These are phyloP conservation scores for Rhinatrema bivittatum DNA, from an alignment of 2,797 vertebrate genomes.

Conservation along the genomic window DNA sequence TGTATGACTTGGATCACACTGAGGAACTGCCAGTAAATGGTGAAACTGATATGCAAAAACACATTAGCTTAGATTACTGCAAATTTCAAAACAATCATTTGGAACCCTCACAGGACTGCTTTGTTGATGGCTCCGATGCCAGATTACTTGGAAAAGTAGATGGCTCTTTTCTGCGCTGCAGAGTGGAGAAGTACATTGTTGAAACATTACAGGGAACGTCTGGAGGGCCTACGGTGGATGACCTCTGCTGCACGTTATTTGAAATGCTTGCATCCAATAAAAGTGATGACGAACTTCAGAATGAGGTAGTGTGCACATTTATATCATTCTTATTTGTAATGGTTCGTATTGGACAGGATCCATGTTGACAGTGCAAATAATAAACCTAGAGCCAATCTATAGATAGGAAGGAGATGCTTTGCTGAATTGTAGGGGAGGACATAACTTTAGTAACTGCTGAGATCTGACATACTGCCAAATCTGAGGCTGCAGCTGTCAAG, in stretches of 20 bases:
- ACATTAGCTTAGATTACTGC: constrained; percentile 69
- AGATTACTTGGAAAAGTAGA: constrained; percentile 50
- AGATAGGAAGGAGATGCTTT: no score
- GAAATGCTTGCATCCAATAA: constrained; percentile 86
- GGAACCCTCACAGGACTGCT: constrained; percentile 48
- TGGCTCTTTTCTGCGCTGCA: constrained; percentile 66
- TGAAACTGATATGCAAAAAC: constrained; percentile 34
- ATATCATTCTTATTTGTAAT: no score
- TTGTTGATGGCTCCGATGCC: constrained; percentile 18
- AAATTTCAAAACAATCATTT: constrained; percentile 73
- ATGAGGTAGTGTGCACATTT: constrained; percentile 83
- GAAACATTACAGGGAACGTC: constrained; percentile 61
- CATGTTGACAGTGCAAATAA: no score
- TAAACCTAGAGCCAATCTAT: no score
- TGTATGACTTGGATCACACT: constrained; percentile 74
- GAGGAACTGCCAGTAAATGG: constrained; percentile 66
- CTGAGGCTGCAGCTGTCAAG: no score
- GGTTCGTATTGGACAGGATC: no score
- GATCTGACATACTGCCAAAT: no score
- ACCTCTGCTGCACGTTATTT: constrained; percentile 87
- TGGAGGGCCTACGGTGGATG: constrained; percentile 76
- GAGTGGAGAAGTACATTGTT: constrained; percentile 82
- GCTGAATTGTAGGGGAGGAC: no score
- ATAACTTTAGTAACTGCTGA: no score
- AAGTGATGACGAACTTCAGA: constrained; percentile 90